phyloP scores from a whole-genome alignment of 2,797 vertebrate genomes.

The Todus mexicanus region DNA sequence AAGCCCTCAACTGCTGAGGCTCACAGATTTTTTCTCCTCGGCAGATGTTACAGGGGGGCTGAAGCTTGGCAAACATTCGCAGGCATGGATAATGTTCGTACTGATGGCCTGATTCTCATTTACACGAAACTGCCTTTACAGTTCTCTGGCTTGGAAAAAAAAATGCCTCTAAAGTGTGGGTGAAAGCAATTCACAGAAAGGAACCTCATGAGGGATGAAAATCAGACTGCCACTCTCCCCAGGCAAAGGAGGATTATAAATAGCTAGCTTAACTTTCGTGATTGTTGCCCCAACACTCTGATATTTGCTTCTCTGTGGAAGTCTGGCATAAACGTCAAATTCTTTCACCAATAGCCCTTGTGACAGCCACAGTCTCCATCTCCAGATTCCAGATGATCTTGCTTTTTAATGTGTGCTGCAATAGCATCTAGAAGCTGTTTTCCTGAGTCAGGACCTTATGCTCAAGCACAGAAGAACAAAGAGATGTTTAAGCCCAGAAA shows the following conservation, averaged over 20 bases:
- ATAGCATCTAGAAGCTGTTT: background rate
- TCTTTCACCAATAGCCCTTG: background rate
- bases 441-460: background rate
- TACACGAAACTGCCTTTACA: background rate
- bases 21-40: background rate
- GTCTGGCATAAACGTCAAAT: background rate
- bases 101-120: constrained; percentile 36
- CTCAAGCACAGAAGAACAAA: background rate
- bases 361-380: background rate
- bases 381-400: background rate
- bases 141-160: background rate
- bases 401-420: background rate
- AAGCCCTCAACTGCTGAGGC: constrained; percentile 8
- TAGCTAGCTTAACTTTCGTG: background rate
- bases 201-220: background rate
- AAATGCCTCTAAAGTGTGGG: background rate
- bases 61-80: constrained; percentile 11
- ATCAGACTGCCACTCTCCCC: background rate
- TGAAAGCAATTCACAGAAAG: background rate
- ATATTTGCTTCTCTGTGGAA: background rate
- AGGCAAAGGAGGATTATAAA: background rate
- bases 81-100: background rate
- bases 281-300: background rate
- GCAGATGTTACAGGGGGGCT: constrained; percentile 6
- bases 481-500: background rate